phyloP scores from a whole-genome alignment of 2,113 vertebrate genomes.

The Glaucomys volans region DNA sequence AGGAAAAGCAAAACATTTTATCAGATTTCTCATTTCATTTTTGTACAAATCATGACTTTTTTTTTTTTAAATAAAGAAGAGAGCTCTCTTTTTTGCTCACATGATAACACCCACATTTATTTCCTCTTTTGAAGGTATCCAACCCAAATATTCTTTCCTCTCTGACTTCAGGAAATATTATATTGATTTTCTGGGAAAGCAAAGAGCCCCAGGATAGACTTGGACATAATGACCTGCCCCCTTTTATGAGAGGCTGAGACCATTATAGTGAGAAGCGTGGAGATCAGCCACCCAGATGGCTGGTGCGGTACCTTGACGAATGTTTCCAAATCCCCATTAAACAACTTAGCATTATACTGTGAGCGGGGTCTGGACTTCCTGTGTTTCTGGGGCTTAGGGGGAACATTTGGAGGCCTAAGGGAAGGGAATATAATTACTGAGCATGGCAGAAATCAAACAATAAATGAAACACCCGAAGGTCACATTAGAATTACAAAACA shows the following conservation, averaged over 20 bases:
- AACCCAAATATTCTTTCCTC: conserved; percentile 80
- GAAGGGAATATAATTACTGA: conserved; percentile 91
- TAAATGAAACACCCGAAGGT: conserved; percentile 80
- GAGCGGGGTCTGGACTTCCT: conserved; percentile 94
- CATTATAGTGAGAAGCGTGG: conserved; percentile 85
- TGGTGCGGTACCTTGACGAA: conserved; percentile 95
- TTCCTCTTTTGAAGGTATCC: conserved; percentile 61
- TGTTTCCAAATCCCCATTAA: conserved; percentile 97
- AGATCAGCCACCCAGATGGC: conserved; percentile 85
- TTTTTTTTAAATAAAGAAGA: conserved; percentile 40
- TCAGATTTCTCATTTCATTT: conserved; percentile 44
- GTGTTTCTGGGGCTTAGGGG: conserved; percentile 94
- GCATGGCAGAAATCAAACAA: conserved; percentile 81
- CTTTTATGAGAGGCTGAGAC: conserved; percentile 81
- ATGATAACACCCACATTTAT: conserved; percentile 37
- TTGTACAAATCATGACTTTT: conserved; percentile 42
- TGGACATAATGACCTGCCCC: conserved; percentile 89
- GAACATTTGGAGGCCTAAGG: conserved; percentile 94
- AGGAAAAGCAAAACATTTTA: conserved; percentile 24
- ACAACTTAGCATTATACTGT: conserved; percentile 96
- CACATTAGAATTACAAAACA: conserved; percentile 75
- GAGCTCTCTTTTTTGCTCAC: conserved; percentile 46
- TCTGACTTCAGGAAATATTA: conserved; percentile 90
- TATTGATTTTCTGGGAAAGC: conserved; percentile 87
- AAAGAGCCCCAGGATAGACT: conserved; percentile 88